Base-by-base conservation (phyloP, 2,888 invertebrate species). In the Theretra japonica region DNA sequence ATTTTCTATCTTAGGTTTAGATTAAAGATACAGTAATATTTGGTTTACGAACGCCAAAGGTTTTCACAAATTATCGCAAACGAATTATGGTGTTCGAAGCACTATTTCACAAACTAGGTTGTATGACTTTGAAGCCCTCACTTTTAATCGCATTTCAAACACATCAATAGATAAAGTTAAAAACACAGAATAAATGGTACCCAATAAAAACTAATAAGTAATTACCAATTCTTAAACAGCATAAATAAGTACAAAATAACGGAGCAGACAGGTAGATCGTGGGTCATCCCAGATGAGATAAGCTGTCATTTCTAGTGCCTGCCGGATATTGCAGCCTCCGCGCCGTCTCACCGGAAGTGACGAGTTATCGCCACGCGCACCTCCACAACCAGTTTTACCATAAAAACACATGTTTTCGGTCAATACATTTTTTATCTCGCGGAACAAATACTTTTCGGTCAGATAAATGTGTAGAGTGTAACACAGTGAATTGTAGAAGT, bases 261-360 rank as follows among this genome's bases (percentile, higher is more conserved):
- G 48, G 48, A 23, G 21, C 23, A 41, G 41, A 21, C 65, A 41
- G 48, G 65, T 65, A 65, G 21, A 48, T 11, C 41, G 8, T 62
- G 23, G 48, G 23, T 23, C 41, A 48, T 41, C 48, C 23, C 41
- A 72, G 77, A 76, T 79, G 75, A 76, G 76, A 78, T 74, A 76
- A 77, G 75, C 71, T 70, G 72, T 75, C 33, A 74, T 77, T 82
- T 82, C 79, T 83, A 81, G 58, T 83, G 82, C 84, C 87, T 85
- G 82, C 85, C 87, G 87, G 88, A 88, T 85, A 83, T 85, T 82
- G 80, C 80, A 86, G 84, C 81, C 83, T 86, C 82, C 76, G 75
- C 17, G 19, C 76, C 82, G 75, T 75, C 4, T 1, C 76, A 75
- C 72, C 85, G 89, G 89, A 88, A 87, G 78, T 82, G 82, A 82